Conservation (phyloP, 1,140 invertebrate genomes). For the Bombus superbus region DNA sequence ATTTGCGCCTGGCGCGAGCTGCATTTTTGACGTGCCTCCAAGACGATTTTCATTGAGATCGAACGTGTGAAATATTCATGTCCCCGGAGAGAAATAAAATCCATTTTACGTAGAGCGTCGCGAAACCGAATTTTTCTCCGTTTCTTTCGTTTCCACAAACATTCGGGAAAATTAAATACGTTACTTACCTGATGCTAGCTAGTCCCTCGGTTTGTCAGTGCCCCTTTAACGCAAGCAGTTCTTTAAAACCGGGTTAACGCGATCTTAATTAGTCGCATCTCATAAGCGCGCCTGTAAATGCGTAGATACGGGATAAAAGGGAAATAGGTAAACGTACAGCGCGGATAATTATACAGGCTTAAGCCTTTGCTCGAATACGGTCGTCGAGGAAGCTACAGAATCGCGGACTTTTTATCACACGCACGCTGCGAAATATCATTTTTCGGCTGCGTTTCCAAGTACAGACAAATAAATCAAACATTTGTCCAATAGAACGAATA, state of each 20-base stretch:
- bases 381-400: not conserved
- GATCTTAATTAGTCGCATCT: conserved; percentile 45
- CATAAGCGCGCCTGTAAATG: conserved; percentile 16
- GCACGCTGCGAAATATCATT: no score
- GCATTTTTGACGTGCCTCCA: conserved; percentile 21
- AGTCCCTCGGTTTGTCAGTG: conserved; percentile 4
- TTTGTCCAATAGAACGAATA: no score
- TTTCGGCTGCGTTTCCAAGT: no score
- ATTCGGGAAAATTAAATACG: not conserved
- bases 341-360: conserved; percentile 27
- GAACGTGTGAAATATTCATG: conserved; percentile 38
- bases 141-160: not conserved
- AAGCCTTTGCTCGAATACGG: not conserved
- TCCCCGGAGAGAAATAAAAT: conserved; percentile 26
- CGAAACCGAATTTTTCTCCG: not conserved
- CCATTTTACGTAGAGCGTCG: conserved; percentile 12
- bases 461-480: no score
- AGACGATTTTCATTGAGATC: conserved; percentile 40
- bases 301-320: conserved; percentile 7
- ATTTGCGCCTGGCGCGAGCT: not conserved
- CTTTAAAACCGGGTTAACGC: conserved; percentile 38
- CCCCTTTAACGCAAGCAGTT: conserved; percentile 33
- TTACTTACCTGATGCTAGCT: not conserved
- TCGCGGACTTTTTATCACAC: no score
- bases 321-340: not conserved